Percentiles rank a stretch among this genome's conserved stretches.
phyloP scores from a whole-genome alignment of 2,113 vertebrate species.

The Anoura caudifer region DNA sequence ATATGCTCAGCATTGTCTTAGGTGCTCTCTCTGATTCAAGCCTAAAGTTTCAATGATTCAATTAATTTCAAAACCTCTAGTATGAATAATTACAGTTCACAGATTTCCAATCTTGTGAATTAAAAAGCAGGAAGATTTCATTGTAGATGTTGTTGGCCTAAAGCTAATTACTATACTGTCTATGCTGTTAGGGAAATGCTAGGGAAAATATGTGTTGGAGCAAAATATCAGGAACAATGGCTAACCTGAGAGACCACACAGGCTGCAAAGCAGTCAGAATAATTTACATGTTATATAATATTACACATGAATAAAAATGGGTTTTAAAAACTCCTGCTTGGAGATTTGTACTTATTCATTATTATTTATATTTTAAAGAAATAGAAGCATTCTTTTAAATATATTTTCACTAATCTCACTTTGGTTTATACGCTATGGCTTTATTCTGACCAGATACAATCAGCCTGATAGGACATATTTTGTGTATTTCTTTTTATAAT shows the following conservation, averaged over 20 bases:
- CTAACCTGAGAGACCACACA: conserved; percentile 25
- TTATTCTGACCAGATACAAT: neutral
- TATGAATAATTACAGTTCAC: neutral
- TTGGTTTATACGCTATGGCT: neutral
- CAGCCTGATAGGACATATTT: neutral
- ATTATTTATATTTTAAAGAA: conserved; percentile 20
- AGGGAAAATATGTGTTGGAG: neutral
- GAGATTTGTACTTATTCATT: neutral
- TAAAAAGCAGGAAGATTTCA: conserved; percentile 16
- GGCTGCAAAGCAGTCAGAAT: neutral
- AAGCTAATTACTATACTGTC: neutral
- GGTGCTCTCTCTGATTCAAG: neutral
- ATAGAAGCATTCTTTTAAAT: neutral
- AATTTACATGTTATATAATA: neutral
- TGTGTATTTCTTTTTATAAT: conserved; percentile 20
- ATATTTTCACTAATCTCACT: conserved; percentile 8
- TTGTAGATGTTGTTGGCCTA: neutral
- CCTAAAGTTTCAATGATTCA: neutral
- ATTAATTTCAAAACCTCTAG: neutral
- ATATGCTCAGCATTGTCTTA: neutral
- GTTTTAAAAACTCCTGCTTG: neutral
- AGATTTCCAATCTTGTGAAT: conserved; percentile 23
- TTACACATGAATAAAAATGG: conserved; percentile 6
- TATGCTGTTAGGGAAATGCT: neutral
- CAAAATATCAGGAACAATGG: neutral